Percentiles rank a stretch among this genome's conserved stretches.
These are phyloP conservation scores for Lutjanus campechanus DNA, from an alignment of 2,797 vertebrate species.

Conservation along the genomic window DNA sequence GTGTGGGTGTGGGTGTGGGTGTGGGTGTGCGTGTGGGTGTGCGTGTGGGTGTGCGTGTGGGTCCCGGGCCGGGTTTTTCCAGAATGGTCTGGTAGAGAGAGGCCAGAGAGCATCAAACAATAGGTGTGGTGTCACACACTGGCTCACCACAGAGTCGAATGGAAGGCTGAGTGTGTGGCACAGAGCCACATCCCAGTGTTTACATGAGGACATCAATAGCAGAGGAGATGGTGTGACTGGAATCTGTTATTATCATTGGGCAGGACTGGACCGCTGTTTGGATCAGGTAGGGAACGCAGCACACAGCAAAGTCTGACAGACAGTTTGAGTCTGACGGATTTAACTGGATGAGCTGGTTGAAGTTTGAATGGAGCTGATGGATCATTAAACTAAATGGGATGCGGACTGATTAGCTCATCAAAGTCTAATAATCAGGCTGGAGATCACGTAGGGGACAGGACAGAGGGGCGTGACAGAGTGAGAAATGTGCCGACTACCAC, in stretches of 20 bases:
- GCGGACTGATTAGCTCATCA: background rate
- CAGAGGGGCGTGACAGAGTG: conserved; percentile 6
- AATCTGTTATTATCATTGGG: conserved; percentile 42
- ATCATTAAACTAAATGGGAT: background rate
- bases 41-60: conserved; percentile 3
- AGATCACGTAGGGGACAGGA: background rate
- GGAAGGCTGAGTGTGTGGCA: conserved; percentile 47
- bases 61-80: conserved; percentile 54
- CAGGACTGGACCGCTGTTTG: conserved; percentile 41
- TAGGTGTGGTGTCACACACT: conserved; percentile 60
- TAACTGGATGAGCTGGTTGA: background rate
- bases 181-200: conserved; percentile 47
- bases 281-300: conserved; percentile 59
- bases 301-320: conserved; percentile 15
- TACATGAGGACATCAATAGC: conserved; percentile 44
- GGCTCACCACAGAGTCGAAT: conserved; percentile 46
- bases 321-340: conserved; percentile 3
- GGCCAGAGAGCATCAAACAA: conserved; percentile 73
- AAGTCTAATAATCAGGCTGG: conserved; percentile 11
- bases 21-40: too few species aligned
- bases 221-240: conserved; percentile 61
- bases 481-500: conserved; percentile 73
- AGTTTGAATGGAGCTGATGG: conserved; percentile 7
- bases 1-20: too few species aligned
- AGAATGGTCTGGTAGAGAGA: conserved; percentile 75